Percentiles rank a stretch among this genome's conserved stretches.
Evolutionary conservation across 2,113 vertebrate species (phyloP).

Genomic region (Oplegnathus fasciatus): DNA sequence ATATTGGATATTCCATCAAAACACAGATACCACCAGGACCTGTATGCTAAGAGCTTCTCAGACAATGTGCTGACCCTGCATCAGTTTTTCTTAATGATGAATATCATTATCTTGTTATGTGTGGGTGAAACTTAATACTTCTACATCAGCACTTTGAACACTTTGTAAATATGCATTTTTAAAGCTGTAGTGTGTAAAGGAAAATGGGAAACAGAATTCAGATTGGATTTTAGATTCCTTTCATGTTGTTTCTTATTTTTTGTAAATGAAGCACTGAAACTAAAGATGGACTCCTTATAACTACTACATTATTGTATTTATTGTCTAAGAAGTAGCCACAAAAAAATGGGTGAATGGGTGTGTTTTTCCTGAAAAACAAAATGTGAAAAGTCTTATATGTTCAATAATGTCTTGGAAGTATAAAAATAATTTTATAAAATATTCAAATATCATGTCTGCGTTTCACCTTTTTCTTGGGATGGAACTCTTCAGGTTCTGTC

Average conservation of each 20-base stretch:
- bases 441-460: neutral
- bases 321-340: neutral
- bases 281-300: neutral
- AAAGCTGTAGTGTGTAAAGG: neutral
- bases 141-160: constrained; percentile 10
- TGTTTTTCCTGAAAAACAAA: neutral
- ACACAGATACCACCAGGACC: constrained; percentile 9
- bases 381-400: neutral
- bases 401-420: neutral
- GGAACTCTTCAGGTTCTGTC: neutral
- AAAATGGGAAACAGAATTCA: neutral
- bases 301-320: neutral
- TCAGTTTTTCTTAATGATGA: constrained; percentile 32
- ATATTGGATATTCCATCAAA: constrained; percentile 38
- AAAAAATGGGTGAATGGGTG: neutral
- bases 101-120: constrained; percentile 40
- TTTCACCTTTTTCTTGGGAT: neutral
- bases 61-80: constrained; percentile 39
- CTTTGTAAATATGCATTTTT: constrained; percentile 31
- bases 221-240: neutral
- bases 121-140: constrained; percentile 25
- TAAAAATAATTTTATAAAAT: neutral
- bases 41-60: constrained; percentile 25
- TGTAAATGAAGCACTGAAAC: neutral
- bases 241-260: neutral